Base-by-base conservation (phyloP, 2,888 invertebrate genomes). In the Drosophila yooni region DNA sequence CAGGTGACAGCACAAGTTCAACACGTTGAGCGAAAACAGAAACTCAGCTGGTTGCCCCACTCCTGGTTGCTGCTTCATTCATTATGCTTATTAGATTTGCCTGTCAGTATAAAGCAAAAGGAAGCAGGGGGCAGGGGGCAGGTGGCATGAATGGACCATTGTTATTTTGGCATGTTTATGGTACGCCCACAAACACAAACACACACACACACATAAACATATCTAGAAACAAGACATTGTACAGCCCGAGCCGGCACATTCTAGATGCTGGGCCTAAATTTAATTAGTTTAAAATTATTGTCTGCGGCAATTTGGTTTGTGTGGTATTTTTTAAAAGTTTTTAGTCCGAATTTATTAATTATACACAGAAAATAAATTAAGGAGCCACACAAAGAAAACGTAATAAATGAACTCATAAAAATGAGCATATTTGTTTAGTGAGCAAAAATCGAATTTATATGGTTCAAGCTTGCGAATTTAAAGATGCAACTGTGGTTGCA, bases 1-100 rank as follows among this genome's bases (percentile, higher is more conserved):
- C 85, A 89, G 89, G 85, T 85, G 85, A 85, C 85, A 89, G 85
- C 87, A 88, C 89, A 85, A 85, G 85, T 85, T 85, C 85, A 85
- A 74, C 89, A 81, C 76, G 82, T 83, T 89, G 87, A 85, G 82
- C 61, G 64, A 87, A 89, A 83, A 77, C 84, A 87, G 82, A 65
- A 83, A 89, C 84, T 87, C 77, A 84, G 82, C 82, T 83, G 76
- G 70, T 75, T 77, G 57, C 27, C 13, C 52, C 15, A 21, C 33
- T 54, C 46, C 27, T 21, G 31, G 52, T 61, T 61, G 34, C 31
- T 65, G 64, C 48, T 74, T 84, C 76, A 86, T 88, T 85, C 87
- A 89, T 85, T 85, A 88, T 85, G 85, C 87, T 89, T 85, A 85
- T 85, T 85, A 88, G 84, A 83, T 83, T 79, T 83, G 85, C 69